Conservation (phyloP, 2,888 invertebrate species). For the Sinhomidia bicolor region DNA sequence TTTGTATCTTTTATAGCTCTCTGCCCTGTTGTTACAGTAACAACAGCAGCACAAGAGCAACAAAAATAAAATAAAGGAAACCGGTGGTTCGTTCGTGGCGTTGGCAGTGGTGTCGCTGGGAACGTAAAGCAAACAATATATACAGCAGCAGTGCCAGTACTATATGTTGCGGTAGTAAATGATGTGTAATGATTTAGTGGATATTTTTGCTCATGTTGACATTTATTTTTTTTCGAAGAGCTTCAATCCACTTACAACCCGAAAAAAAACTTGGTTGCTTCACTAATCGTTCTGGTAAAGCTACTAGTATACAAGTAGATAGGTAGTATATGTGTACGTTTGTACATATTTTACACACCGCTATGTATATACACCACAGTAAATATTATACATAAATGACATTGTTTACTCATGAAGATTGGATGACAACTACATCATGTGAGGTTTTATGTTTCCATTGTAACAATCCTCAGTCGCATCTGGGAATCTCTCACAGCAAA, state of each 20-base stretch:
- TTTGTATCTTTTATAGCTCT: conserved; percentile 35
- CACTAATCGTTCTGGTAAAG: background rate
- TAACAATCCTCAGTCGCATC: background rate
- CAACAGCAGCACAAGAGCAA: background rate
- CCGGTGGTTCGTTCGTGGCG: background rate
- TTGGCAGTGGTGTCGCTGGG: background rate
- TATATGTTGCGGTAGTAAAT: conserved; percentile 20
- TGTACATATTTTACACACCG: background rate
- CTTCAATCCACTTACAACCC: background rate
- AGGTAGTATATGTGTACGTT: background rate
- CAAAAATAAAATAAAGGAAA: background rate
- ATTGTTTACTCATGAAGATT: conserved; percentile 32
- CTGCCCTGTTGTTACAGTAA: no score
- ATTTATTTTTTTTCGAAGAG: background rate
- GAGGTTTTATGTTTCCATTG: background rate
- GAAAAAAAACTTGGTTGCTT: no score
- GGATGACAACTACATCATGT: conserved; percentile 26
- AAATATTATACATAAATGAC: background rate
- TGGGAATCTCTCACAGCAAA: background rate
- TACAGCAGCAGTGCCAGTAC: background rate
- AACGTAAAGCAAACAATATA: background rate
- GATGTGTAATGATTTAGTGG: conserved; percentile 43
- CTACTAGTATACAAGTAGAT: background rate
- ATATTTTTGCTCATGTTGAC: conserved; percentile 42
- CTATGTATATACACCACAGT: background rate